Percentiles rank a stretch among this genome's conserved stretches.
Evolutionary conservation across 1,140 invertebrate species (phyloP).

Genomic region (Helicoverpa zea): DNA sequence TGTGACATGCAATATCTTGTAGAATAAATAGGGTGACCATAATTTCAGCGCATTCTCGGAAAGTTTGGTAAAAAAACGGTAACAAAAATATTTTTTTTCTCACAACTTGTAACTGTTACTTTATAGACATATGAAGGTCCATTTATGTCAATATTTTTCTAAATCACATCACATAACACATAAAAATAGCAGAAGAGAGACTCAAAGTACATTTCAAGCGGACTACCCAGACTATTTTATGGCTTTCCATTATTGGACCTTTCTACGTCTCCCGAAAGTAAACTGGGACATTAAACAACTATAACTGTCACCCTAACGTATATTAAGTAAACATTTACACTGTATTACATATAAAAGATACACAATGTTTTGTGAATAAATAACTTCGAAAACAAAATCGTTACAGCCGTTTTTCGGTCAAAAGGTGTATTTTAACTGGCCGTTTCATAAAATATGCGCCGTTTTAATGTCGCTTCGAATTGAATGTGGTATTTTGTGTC

Average conservation of each 20-base stretch:
- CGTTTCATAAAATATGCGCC: no score
- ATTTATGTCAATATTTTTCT: no score
- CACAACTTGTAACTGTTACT: no score
- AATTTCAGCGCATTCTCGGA: no score
- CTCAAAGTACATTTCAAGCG: not conserved
- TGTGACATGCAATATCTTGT: no score
- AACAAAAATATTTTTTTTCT: no score
- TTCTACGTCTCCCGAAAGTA: not conserved
- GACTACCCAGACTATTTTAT: not conserved
- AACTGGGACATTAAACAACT: not conserved
- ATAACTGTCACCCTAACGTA: not conserved
- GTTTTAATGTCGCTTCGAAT: no score
- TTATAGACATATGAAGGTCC: no score
- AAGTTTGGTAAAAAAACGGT: no score
- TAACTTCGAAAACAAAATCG: not conserved
- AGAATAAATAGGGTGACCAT: no score
- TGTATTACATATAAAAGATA: not conserved
- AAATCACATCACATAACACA: not conserved
- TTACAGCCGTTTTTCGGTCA: not conserved
- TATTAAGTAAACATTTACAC: conserved; percentile 2
- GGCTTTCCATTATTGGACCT: not conserved
- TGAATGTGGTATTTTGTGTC: no score
- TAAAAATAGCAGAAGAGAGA: not conserved
- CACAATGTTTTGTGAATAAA: not conserved
- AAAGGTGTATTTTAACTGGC: no score